Evolutionary conservation across 2,888 invertebrate species (phyloP).

Genomic region (Papilio protenor): DNA sequence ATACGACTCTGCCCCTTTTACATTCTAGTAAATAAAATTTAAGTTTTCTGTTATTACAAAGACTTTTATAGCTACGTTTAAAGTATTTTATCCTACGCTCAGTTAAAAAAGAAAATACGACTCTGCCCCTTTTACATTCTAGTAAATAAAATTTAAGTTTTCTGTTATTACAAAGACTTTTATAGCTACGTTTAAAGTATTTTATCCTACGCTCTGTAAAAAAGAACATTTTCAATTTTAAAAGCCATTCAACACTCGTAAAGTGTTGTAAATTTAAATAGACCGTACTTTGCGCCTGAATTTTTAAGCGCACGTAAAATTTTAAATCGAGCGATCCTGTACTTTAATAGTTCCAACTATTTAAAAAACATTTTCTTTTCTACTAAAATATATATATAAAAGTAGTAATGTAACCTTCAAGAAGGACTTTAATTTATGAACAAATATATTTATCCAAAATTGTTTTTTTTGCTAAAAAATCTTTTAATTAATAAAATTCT

Average conservation of each 20-base stretch:
- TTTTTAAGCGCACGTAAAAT: background rate
- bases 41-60: background rate
- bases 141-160: background rate
- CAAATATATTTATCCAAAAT: too few relatives aligned
- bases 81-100: background rate
- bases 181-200: constrained; percentile 9
- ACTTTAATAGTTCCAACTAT: too few relatives aligned
- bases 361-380: too few relatives aligned
- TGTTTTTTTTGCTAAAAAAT: too few relatives aligned
- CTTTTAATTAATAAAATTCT: too few relatives aligned
- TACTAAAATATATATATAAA: too few relatives aligned
- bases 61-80: constrained; percentile 4
- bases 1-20: background rate
- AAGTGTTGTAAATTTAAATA: constrained; percentile 24
- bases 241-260: constrained; percentile 23
- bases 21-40: background rate
- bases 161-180: background rate
- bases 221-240: constrained; percentile 14
- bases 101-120: background rate
- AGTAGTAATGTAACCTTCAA: too few relatives aligned
- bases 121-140: background rate
- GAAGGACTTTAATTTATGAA: too few relatives aligned
- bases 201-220: constrained; percentile 2
- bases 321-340: too few relatives aligned
- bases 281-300: constrained; percentile 8